Base-by-base conservation (phyloP, 2,888 invertebrate species). In the Teleogryllus oceanicus region DNA sequence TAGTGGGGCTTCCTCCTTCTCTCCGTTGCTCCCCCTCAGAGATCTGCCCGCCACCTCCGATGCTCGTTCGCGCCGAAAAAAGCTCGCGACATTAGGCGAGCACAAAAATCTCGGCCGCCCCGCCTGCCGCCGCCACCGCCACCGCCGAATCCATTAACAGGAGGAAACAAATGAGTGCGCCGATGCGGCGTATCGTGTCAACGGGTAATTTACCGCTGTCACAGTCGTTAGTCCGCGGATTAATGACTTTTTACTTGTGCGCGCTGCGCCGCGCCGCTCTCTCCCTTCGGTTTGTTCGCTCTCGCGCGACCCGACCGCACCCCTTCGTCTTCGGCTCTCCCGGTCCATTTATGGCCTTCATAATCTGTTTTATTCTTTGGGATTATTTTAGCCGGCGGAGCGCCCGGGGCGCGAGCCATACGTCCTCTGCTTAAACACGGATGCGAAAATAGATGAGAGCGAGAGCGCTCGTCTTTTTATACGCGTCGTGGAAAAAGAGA, bases 171-270 rank as follows among this genome's bases (percentile, higher is more conserved):
- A 78, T 80, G 80, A 80, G 50, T 49, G 75, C 75, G 50, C 50
- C 75, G 78, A 80, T 75, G 80, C 78, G 80, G 50, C 78, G 78
- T 80, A 80, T 80, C 78, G 80, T 80, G 80, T 80, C 80, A 80
- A 78, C 80, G 80, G 80, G 78, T 75, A 80, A 80, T 80, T 78
- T 80, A 80, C 77, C 78, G 74, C 50, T 80, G 78, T 80, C 80
- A 75, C 80, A 80, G 80, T 80, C 80, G 80, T 80, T 80, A 80
- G 78, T 49, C 77, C 77, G 77, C 74, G 80, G 50, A 80, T 80
- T 80, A 78, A 80, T 80, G 80, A 77, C 51, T 78, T 78, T 78
- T 78, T 78, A 75, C 77, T 77, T 80, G 16, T 77, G 50, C 62
- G 62, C 62, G n/a, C 62, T 8, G 13, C 62, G 62, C n/a, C 13